These are phyloP conservation scores for Lacanobia wlatinum DNA, from an alignment of 2,888 invertebrate species.

Conservation along the genomic window DNA sequence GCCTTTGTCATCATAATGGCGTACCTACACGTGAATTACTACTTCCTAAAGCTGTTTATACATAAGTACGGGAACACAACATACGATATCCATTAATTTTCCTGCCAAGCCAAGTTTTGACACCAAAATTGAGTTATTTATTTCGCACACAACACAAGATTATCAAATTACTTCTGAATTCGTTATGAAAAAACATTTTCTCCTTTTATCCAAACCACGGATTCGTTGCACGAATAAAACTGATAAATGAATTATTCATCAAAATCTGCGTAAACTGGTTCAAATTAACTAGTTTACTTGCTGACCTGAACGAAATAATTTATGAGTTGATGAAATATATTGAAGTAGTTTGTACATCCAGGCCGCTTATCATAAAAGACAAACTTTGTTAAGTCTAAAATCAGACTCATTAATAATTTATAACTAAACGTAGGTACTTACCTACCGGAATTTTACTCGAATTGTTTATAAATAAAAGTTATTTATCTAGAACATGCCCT, in stretches of 20 bases:
- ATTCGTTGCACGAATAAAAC: constrained; percentile 51
- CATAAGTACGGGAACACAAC: constrained; percentile 31
- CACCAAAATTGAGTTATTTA: constrained; percentile 43
- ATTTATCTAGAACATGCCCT: constrained; percentile 42
- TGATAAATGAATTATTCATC: constrained; percentile 48
- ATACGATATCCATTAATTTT: constrained; percentile 57
- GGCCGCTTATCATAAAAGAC: constrained; percentile 35
- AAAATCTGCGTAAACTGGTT: constrained; percentile 51
- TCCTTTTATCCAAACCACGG: constrained; percentile 33
- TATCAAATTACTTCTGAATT: constrained; percentile 56
- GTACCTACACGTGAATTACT: constrained; percentile 58
- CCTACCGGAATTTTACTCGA: constrained; percentile 26
- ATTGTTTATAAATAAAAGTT: constrained; percentile 40
- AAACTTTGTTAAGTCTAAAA: constrained; percentile 55
- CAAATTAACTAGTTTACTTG: constrained; percentile 54
- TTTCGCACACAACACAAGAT: constrained; percentile 43
- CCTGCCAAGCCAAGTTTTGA: constrained; percentile 32
- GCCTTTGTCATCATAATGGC: constrained; percentile 63
- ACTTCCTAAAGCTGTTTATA: constrained; percentile 64
- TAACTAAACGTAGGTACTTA: constrained; percentile 1
- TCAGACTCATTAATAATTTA: constrained; percentile 55
- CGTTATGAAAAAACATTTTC: constrained; percentile 35
- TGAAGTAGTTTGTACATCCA: constrained; percentile 47
- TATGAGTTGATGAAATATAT: constrained; percentile 54
- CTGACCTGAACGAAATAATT: constrained; percentile 60